Conservation (phyloP, 2,113 vertebrate species). For the Meleagris gallopavo region DNA sequence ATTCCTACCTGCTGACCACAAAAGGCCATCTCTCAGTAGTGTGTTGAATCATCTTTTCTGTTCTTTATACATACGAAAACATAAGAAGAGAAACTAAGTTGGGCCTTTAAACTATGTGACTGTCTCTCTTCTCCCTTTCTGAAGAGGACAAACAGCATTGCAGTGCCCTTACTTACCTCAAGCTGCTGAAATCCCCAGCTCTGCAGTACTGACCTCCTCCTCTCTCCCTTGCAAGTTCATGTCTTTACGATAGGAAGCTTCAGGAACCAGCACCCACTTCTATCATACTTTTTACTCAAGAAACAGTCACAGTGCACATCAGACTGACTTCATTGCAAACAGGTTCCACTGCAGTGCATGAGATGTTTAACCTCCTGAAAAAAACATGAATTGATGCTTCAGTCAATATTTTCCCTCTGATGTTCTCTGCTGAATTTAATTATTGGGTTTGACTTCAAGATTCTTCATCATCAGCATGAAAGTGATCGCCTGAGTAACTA, state of each 20-base stretch:
- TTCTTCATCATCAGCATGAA: slow-evolving; percentile 34
- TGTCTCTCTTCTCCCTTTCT: background rate
- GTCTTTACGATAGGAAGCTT: background rate
- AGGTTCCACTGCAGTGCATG: background rate
- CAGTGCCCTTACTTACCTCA: background rate
- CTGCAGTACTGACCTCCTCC: background rate
- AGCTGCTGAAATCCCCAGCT: background rate
- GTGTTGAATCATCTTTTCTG: background rate
- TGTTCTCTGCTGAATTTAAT: slow-evolving; percentile 12
- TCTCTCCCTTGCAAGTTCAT: background rate
- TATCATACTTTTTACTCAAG: background rate
- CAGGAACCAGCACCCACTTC: background rate
- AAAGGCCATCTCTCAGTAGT: background rate
- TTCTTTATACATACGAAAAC: background rate
- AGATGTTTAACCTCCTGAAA: background rate
- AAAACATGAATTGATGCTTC: background rate
- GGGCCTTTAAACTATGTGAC: background rate
- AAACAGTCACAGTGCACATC: background rate
- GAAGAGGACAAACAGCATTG: background rate
- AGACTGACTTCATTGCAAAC: background rate
- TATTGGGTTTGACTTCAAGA: background rate
- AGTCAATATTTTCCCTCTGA: slow-evolving; percentile 15
- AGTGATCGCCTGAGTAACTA: background rate
- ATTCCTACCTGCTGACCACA: background rate
- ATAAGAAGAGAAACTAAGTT: background rate